phyloP scores from a whole-genome alignment of 1,140 invertebrate species.

The Bombus fervidus region DNA sequence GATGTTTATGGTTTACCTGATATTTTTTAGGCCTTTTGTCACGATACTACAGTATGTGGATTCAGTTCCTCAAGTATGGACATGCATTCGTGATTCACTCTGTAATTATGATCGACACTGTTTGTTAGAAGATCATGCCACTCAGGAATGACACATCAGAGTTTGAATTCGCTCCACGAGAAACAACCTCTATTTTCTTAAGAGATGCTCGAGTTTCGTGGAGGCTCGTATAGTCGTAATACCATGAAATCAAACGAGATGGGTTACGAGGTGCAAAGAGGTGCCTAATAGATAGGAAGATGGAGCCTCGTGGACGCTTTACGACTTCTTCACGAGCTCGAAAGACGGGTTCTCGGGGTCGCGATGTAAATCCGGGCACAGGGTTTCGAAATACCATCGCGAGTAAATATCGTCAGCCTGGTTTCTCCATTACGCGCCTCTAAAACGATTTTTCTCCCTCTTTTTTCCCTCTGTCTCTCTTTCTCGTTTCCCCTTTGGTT shows the following conservation, averaged over 20 bases:
- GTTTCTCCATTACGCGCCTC: constrained; percentile 19
- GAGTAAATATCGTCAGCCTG: constrained; percentile 29
- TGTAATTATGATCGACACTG: not conserved
- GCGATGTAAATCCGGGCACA: not conserved
- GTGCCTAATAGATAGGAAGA: constrained; percentile 3
- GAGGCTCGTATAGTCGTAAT: not conserved
- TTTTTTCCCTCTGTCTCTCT: not conserved
- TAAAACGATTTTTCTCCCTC: constrained; percentile 34
- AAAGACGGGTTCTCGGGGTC: not conserved
- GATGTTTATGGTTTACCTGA: too few relatives aligned
- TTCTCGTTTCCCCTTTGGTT: not conserved
- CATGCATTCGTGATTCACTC: too few relatives aligned
- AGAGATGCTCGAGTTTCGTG: not conserved
- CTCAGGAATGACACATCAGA: too few relatives aligned
- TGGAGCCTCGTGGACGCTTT: constrained; percentile 9
- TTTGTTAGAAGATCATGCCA: not conserved
- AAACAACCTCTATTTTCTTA: not conserved
- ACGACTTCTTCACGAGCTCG: constrained; percentile 3
- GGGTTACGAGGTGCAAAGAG: constrained; percentile 10
- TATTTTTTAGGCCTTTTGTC: too few relatives aligned
- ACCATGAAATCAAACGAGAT: constrained; percentile 30
- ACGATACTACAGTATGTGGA: too few relatives aligned
- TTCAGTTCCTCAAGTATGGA: too few relatives aligned
- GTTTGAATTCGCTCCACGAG: not conserved
- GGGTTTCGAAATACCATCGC: constrained; percentile 9